phyloP scores from a whole-genome alignment of 64 coral and sea anemone genomes.

The Porites lutea region DNA sequence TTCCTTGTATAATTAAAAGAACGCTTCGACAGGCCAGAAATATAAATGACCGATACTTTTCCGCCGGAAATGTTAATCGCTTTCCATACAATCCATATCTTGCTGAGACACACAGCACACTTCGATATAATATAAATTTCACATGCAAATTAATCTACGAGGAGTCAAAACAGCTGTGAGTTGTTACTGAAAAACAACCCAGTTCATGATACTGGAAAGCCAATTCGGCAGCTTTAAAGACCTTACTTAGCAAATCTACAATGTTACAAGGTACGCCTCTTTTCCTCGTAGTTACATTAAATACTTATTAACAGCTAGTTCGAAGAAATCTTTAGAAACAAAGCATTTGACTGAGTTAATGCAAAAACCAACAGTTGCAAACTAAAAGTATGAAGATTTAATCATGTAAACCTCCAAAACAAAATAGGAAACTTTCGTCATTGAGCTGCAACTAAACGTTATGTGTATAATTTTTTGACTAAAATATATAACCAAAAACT shows the following conservation, averaged over 20 bases:
- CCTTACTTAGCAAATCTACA: not conserved
- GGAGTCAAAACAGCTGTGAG: not conserved
- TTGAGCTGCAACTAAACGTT: too few relatives aligned
- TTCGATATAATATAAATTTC: not conserved
- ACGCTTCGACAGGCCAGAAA: not conserved
- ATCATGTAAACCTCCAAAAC: too few relatives aligned
- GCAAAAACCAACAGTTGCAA: too few relatives aligned
- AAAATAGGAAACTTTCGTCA: too few relatives aligned
- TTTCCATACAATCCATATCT: not conserved
- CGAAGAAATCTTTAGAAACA: too few relatives aligned
- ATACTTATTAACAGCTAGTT: too few relatives aligned
- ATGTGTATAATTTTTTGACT: too few relatives aligned
- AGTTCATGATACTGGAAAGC: not conserved
- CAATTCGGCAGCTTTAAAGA: not conserved
- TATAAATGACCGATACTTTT: not conserved
- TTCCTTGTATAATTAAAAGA: not conserved
- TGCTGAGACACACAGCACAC: not conserved
- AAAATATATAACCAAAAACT: too few relatives aligned
- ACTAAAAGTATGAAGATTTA: too few relatives aligned
- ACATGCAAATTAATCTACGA: slow-evolving; percentile 43
- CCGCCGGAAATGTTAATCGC: not conserved
- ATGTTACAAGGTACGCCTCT: too few relatives aligned
- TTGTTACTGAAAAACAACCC: not conserved
- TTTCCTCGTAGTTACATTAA: too few relatives aligned
- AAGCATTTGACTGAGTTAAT: too few relatives aligned